A percentile compares a stretch with the other conserved stretches of the same genome.
These are phyloP conservation scores for Ypsolopha scabrella DNA, from an alignment of 2,888 invertebrate species.

Conservation along the genomic window DNA sequence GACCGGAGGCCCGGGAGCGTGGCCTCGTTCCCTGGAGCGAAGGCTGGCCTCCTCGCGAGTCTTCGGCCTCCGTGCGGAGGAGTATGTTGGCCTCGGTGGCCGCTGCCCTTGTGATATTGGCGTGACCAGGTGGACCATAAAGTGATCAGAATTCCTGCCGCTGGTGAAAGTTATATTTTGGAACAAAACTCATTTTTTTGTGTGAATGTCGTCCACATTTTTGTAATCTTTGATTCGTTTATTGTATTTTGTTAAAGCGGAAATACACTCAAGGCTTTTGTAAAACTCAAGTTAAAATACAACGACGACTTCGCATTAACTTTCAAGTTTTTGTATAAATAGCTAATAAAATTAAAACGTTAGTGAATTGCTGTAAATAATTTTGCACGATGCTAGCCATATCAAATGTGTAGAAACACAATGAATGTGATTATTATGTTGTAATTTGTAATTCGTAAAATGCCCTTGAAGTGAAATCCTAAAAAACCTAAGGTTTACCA, in stretches of 20 bases:
- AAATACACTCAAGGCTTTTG: no score
- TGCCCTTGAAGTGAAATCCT: no score
- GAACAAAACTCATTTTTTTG: no score
- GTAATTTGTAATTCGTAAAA: constrained; percentile 1
- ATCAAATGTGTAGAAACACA: constrained; percentile 25
- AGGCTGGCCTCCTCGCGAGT: constrained; percentile 37
- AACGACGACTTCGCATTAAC: background rate
- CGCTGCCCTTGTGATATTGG: background rate
- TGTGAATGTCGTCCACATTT: no score
- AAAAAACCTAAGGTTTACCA: constrained; percentile 14
- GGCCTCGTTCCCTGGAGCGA: constrained; percentile 40
- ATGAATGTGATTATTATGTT: constrained; percentile 3
- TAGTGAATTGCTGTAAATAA: constrained; percentile 38
- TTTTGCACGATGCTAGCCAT: constrained; percentile 49
- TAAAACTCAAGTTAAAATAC: no score
- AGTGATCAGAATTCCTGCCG: background rate
- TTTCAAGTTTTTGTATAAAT: background rate
- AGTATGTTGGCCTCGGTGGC: background rate
- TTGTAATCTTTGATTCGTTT: no score
- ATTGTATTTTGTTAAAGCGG: no score
- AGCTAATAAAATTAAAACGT: background rate
- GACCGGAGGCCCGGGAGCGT: constrained; percentile 46
- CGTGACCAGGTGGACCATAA: constrained; percentile 4
- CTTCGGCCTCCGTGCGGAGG: background rate
- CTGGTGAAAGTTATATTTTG: no score